phyloP scores from a whole-genome alignment of 2,888 invertebrate species.

The Amphimallon solstitiale region DNA sequence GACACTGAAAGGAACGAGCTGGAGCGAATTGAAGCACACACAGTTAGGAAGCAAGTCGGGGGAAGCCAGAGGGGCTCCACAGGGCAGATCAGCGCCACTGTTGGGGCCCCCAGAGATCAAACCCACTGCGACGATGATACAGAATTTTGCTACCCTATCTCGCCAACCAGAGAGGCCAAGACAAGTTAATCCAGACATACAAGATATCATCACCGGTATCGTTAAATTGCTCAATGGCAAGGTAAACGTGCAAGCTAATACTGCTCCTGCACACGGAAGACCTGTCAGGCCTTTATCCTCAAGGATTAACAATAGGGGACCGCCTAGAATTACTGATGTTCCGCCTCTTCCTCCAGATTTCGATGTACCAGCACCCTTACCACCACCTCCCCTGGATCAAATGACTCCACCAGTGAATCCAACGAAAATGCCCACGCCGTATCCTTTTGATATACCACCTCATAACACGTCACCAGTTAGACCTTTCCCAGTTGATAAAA shows the following conservation, averaged over 20 bases:
- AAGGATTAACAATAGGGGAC: conserved; percentile 90
- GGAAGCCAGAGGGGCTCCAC: conserved; percentile 81
- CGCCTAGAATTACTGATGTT: conserved; percentile 84
- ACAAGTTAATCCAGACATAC: conserved; percentile 80
- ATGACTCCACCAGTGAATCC: conserved; percentile 64
- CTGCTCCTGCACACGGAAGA: conserved; percentile 68
- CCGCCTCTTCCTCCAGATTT: conserved; percentile 77
- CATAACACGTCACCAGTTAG: conserved; percentile 65
- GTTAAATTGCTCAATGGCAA: conserved; percentile 90
- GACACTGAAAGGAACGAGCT: conserved; percentile 63
- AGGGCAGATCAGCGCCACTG: conserved; percentile 72
- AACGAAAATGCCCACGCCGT: conserved; percentile 72
- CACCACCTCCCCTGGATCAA: conserved; percentile 62
- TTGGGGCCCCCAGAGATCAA: conserved; percentile 71
- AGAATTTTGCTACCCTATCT: conserved; percentile 67
- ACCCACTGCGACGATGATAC: conserved; percentile 64
- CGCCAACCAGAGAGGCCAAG: conserved; percentile 62
- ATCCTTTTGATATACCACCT: conserved; percentile 80
- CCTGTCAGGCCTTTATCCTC: conserved; percentile 76
- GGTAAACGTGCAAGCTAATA: conserved; percentile 84
- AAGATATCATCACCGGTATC: conserved; percentile 90
- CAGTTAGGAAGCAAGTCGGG: conserved; percentile 67
- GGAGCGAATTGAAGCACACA: conserved; percentile 36
- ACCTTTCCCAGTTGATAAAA: conserved; percentile 38
- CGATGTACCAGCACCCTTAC: conserved; percentile 67